Evolutionary conservation across 2,888 invertebrate species (phyloP).

Genomic region (Frankliniella intonsa): DNA sequence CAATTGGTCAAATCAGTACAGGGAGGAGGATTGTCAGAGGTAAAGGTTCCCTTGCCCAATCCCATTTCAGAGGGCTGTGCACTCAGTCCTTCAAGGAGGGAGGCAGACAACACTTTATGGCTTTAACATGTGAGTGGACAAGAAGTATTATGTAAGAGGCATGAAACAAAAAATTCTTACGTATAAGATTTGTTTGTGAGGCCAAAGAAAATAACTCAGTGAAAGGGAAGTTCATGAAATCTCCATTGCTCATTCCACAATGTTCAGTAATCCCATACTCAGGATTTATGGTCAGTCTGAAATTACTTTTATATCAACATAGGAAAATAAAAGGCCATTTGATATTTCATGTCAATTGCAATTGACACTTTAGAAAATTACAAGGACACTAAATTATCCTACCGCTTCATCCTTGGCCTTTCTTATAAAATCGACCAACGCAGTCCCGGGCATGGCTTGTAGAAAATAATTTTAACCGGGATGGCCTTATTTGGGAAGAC

Average conservation of each 20-base stretch:
- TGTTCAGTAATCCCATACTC: too few species aligned
- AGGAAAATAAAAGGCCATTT: too few species aligned
- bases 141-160: not conserved
- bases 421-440: not conserved
- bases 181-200: not conserved
- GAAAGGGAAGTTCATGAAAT: constrained; percentile 31
- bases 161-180: not conserved
- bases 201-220: constrained; percentile 32
- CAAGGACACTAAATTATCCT: not conserved
- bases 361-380: too few species aligned
- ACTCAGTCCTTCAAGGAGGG: not conserved
- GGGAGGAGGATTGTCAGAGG: not conserved
- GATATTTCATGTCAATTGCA: too few species aligned
- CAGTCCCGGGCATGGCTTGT: not conserved
- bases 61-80: not conserved
- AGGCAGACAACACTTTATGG: not conserved
- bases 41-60: constrained; percentile 13
- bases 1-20: not conserved
- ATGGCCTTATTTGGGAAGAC: too few species aligned
- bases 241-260: not conserved
- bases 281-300: too few species aligned
- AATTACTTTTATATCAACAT: too few species aligned
- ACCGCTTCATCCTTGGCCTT: not conserved
- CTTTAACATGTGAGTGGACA: not conserved
- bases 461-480: not conserved